phyloP scores from a whole-genome alignment of 2,888 invertebrate species.

The Orthonevra nobilis region DNA sequence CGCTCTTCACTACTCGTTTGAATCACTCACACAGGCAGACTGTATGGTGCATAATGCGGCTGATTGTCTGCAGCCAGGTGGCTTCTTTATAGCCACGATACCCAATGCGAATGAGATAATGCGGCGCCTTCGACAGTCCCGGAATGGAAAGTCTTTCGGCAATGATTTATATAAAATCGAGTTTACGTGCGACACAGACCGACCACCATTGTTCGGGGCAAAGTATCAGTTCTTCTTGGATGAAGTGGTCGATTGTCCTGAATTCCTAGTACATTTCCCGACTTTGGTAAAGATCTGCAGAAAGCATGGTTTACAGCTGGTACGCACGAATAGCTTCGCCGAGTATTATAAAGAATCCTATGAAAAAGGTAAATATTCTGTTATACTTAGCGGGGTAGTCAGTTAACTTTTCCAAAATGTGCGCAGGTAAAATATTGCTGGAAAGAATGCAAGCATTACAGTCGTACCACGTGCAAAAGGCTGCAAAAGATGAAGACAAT shows the following conservation, averaged over 20 bases:
- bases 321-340: conserved; percentile 87
- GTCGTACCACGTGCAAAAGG: conserved; percentile 84
- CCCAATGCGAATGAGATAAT: conserved; percentile 96
- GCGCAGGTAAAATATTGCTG: conserved; percentile 82
- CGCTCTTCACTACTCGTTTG: conserved; percentile 98
- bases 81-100: conserved; percentile 97
- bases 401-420: too few relatives aligned
- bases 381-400: too few relatives aligned
- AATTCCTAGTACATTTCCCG: conserved; percentile 97
- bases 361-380: conserved; percentile 72
- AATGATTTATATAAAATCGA: conserved; percentile 90
- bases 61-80: conserved; percentile 93
- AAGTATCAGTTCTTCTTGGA: conserved; percentile 97
- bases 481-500: conserved; percentile 81
- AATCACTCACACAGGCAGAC: conserved; percentile 92
- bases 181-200: conserved; percentile 84
- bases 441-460: conserved; percentile 90
- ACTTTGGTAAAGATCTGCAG: conserved; percentile 87
- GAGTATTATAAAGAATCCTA: conserved; percentile 84
- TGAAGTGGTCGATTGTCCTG: conserved; percentile 98
- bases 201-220: conserved; percentile 94
- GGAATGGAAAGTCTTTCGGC: conserved; percentile 84
- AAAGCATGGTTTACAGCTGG: conserved; percentile 86
- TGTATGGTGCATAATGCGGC: conserved; percentile 96
- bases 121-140: conserved; percentile 84